phyloP scores from a whole-genome alignment of 1,140 invertebrate genomes.

The Nasonia longicornis region DNA sequence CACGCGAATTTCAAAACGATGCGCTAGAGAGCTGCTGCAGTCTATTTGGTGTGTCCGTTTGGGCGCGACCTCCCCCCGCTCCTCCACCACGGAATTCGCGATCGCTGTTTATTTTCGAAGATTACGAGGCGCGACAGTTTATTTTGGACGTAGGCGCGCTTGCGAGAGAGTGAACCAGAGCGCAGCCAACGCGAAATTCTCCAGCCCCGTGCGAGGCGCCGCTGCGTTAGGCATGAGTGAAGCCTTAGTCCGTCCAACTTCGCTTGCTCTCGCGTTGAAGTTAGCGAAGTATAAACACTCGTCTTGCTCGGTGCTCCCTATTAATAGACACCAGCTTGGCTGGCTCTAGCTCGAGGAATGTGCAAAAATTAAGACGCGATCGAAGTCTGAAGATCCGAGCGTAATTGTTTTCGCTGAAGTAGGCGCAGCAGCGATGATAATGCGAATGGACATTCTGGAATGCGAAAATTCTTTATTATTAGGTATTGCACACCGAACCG shows the following conservation, averaged over 20 bases:
- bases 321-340: not conserved
- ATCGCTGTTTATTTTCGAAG: conserved; percentile 58
- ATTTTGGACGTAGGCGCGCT: conserved; percentile 52
- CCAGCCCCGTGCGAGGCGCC: not conserved
- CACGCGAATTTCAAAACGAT: conserved; percentile 33
- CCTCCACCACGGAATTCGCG: conserved; percentile 49
- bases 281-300: conserved; percentile 7
- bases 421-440: not conserved
- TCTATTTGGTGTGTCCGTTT: not conserved
- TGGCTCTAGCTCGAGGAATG: not conserved
- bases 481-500: too few species aligned
- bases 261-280: not conserved
- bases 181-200: conserved; percentile 54
- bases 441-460: not conserved
- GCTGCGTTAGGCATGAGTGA: not conserved
- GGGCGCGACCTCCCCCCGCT: not conserved
- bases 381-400: not conserved
- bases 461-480: too few species aligned
- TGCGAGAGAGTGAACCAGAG: not conserved
- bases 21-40: not conserved
- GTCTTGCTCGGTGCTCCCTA: not conserved
- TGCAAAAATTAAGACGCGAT: not conserved
- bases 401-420: not conserved
- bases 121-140: conserved; percentile 60
- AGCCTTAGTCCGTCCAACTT: not conserved